Conservation (phyloP, 2,113 vertebrate species). For the Gracilinanus agilis region DNA sequence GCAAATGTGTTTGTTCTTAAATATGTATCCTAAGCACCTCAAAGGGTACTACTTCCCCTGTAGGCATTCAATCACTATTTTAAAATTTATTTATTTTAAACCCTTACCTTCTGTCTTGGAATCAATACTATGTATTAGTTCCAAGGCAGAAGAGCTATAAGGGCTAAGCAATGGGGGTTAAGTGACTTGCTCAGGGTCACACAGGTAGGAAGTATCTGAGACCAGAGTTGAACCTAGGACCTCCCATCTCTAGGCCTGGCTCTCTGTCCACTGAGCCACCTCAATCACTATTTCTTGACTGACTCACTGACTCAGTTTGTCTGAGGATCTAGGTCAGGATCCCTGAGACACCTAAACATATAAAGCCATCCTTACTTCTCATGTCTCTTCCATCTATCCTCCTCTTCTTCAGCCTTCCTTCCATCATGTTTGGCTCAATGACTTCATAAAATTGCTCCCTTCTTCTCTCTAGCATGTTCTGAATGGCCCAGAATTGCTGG, state of each 20-base stretch:
- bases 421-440: neutral
- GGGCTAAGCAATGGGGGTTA: no score
- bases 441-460: neutral
- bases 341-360: slow-evolving; percentile 10
- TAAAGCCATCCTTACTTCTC: neutral
- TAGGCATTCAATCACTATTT: neutral
- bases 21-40: neutral
- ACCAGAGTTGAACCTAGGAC: no score
- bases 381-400: neutral
- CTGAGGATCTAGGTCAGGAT: slow-evolving; percentile 16
- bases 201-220: no score
- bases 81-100: no score
- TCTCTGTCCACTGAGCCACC: no score
- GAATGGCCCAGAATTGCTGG: neutral
- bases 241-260: no score
- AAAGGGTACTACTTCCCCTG: neutral
- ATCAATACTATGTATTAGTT: no score
- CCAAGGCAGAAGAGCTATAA: no score
- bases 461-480: neutral
- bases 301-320: slow-evolving; percentile 19
- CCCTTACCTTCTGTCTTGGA: no score
- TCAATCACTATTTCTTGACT: neutral
- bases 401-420: neutral
- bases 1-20: slow-evolving; percentile 42
- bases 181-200: no score